Percentiles rank a stretch among this genome's conserved stretches.
phyloP scores from a whole-genome alignment of 1,140 invertebrate species.

The Apis dorsata region DNA sequence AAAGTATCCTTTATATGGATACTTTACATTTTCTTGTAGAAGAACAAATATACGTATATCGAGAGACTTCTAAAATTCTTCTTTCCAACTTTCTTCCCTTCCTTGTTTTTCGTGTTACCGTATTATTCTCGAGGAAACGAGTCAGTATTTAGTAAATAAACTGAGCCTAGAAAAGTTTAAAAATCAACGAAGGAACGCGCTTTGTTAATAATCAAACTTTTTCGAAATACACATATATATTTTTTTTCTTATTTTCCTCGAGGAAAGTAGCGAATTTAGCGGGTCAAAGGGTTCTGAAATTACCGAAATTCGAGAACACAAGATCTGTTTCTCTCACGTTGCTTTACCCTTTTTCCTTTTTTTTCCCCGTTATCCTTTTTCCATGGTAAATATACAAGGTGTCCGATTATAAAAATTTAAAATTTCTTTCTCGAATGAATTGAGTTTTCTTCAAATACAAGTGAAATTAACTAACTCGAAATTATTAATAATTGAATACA shows the following conservation, averaged over 20 bases:
- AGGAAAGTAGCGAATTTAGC: background rate
- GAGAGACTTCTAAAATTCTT: background rate
- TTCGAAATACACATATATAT: no score
- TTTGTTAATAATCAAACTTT: background rate
- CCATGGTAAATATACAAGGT: no score
- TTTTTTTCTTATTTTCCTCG: background rate
- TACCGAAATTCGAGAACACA: background rate
- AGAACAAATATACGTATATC: background rate
- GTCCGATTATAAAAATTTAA: no score
- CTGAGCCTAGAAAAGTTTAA: background rate
- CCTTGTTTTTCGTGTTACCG: background rate
- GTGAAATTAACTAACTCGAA: no score
- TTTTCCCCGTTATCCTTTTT: background rate
- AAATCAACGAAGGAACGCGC: background rate
- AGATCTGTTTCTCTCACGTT: background rate
- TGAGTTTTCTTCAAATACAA: no score
- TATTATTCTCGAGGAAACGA: slow-evolving; percentile 13
- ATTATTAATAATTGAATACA: no score
- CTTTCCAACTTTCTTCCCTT: background rate
- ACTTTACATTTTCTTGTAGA: background rate
- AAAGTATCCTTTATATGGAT: background rate
- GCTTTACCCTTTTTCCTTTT: background rate
- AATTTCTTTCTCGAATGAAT: no score
- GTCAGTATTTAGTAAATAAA: background rate
- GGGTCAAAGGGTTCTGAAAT: background rate